These are phyloP conservation scores for Venustaconcha ellipsiformis DNA, from an alignment of 1,140 invertebrate species.

Conservation along the genomic window DNA sequence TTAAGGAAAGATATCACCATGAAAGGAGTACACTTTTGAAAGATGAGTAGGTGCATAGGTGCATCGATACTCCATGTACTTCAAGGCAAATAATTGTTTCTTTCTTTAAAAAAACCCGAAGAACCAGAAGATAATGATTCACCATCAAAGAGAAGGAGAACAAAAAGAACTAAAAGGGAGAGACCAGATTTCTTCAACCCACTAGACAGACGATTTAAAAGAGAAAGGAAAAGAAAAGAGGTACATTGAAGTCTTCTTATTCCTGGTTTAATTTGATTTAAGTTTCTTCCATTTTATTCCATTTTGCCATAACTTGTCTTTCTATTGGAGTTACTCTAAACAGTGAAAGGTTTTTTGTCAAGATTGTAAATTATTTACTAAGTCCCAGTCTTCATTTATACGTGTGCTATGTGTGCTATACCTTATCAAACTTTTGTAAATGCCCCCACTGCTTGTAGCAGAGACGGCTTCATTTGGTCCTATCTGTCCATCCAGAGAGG, in stretches of 20 bases:
- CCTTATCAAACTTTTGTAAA: no score
- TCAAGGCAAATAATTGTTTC: background rate
- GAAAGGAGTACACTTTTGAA: no score
- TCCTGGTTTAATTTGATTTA: background rate
- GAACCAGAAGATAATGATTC: constrained; percentile 42
- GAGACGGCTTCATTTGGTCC: no score
- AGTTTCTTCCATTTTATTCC: background rate
- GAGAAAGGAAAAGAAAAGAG: constrained; percentile 30
- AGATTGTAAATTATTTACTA: no score
- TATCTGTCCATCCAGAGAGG: no score
- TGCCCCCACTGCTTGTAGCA: no score
- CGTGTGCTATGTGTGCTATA: no score
- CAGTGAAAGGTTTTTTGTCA: no score
- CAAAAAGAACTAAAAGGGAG: constrained; percentile 50
- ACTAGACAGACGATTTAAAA: constrained; percentile 40
- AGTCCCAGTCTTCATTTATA: no score
- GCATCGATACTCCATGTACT: background rate
- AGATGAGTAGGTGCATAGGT: no score
- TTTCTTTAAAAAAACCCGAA: constrained; percentile 14
- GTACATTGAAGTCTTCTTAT: background rate
- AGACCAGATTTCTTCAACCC: constrained; percentile 57
- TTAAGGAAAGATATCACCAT: no score
- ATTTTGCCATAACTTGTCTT: background rate
- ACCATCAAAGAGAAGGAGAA: constrained; percentile 40
- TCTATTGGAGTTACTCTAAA: no score